A percentile compares a stretch with the other conserved stretches of the same genome.
Conservation (phyloP, 2,888 invertebrate genomes). For the Lottia scabra region DNA sequence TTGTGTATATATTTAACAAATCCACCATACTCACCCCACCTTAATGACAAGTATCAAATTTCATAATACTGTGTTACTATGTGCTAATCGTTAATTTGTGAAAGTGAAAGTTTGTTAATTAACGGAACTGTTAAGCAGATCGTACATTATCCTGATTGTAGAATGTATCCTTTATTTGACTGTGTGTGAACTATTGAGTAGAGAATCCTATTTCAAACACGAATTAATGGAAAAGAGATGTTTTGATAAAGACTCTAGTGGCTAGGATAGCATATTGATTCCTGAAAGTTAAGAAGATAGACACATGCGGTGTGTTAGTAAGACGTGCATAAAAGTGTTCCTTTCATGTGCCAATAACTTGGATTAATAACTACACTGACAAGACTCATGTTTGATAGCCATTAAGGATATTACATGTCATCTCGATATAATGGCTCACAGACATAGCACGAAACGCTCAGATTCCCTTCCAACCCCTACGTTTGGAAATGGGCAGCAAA, state of each 20-base stretch:
- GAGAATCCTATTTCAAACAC: background rate
- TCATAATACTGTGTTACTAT: too few species aligned
- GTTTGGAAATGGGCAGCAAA: conserved; percentile 61
- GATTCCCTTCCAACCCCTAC: conserved; percentile 56
- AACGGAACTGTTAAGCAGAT: too few species aligned
- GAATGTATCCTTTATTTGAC: background rate
- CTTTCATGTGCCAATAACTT: conserved; percentile 8
- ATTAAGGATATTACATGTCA: background rate
- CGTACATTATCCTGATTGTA: too few species aligned
- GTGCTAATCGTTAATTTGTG: too few species aligned
- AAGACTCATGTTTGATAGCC: background rate
- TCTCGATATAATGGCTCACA: conserved; percentile 35
- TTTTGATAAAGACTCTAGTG: background rate
- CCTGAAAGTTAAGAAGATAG: conserved; percentile 1
- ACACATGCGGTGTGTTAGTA: conserved; percentile 8
- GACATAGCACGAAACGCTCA: conserved; percentile 54
- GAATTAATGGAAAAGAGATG: background rate
- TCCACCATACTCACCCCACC: too few species aligned
- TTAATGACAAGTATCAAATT: too few species aligned
- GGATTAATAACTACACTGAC: background rate
- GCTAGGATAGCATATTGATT: background rate
- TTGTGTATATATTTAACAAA: too few species aligned
- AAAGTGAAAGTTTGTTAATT: too few species aligned
- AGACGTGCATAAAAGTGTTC: conserved; percentile 6
- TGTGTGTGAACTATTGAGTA: background rate